phyloP scores from a whole-genome alignment of 2,113 vertebrate genomes.

The Peromyscus polionotus region DNA sequence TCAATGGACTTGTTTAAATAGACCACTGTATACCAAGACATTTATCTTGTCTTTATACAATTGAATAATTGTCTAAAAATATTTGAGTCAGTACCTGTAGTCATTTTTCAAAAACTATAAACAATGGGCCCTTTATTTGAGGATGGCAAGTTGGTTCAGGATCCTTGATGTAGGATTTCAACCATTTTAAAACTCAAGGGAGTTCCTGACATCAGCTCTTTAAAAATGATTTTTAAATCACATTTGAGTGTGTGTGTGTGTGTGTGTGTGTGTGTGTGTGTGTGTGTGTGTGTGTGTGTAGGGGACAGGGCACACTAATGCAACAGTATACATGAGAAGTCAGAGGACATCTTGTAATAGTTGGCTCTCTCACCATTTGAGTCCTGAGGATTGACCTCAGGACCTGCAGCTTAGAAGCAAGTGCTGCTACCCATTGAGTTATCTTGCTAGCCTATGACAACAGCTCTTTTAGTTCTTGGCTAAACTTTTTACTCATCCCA shows the following conservation, averaged over 20 bases:
- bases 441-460: background rate
- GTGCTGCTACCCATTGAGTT: background rate
- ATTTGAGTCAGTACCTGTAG: slow-evolving; percentile 54
- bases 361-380: background rate
- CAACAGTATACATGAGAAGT: background rate
- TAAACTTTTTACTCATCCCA: background rate
- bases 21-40: slow-evolving; percentile 42
- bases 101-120: slow-evolving; percentile 75
- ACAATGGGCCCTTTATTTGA: slow-evolving; percentile 67
- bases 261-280: background rate
- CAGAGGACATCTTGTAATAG: background rate
- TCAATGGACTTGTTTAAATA: slow-evolving; percentile 63
- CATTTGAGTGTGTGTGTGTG: background rate
- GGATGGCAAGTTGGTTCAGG: slow-evolving; percentile 60
- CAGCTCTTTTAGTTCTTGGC: background rate
- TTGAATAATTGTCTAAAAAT: slow-evolving; percentile 27
- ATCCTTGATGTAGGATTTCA: slow-evolving; percentile 34
- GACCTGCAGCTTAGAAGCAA: background rate
- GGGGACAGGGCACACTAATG: background rate
- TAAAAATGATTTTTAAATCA: background rate
- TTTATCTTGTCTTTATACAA: slow-evolving; percentile 55
- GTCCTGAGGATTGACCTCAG: background rate
- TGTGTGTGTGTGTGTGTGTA: background rate
- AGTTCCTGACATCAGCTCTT: slow-evolving; percentile 8
- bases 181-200: background rate